These are phyloP conservation scores for Myotis findleyi DNA, from an alignment of 2,797 vertebrate genomes.

Conservation along the genomic window DNA sequence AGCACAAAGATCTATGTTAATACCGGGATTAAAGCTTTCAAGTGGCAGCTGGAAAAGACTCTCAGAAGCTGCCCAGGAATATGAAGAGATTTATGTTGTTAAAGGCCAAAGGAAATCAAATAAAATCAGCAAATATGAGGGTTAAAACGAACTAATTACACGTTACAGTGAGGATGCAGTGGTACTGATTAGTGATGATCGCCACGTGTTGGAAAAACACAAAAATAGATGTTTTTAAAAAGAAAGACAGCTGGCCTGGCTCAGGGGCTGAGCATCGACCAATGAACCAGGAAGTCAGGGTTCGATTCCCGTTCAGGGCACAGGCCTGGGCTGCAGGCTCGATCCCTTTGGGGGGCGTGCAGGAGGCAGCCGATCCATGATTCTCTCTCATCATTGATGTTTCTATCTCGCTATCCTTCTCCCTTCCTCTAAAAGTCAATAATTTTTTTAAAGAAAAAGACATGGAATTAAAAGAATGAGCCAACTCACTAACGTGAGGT, in stretches of 20 bases:
- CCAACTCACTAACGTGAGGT: neutral
- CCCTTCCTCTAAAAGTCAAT: neutral
- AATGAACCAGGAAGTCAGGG: too few species aligned
- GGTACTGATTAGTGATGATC: slow-evolving; percentile 53
- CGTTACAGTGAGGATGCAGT: neutral
- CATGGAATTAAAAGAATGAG: neutral
- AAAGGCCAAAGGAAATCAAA: slow-evolving; percentile 59
- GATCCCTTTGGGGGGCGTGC: too few species aligned
- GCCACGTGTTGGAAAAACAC: neutral
- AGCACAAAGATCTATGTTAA: slow-evolving; percentile 56
- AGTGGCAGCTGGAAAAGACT: slow-evolving; percentile 52
- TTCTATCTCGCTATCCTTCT: too few species aligned
- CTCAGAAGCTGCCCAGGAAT: neutral
- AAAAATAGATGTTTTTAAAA: slow-evolving; percentile 37
- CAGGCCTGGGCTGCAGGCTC: too few species aligned
- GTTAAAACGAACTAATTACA: slow-evolving; percentile 46
- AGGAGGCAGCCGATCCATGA: too few species aligned
- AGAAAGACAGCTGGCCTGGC: neutral
- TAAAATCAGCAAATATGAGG: slow-evolving; percentile 10
- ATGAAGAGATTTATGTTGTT: slow-evolving; percentile 45
- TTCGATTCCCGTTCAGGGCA: too few species aligned
- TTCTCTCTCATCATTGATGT: too few species aligned
- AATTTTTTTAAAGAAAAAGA: neutral
- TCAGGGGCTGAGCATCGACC: too few species aligned
- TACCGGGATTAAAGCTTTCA: slow-evolving; percentile 66